Base-by-base conservation (phyloP, 1,140 invertebrate species). In the Drosophila teissieri region DNA sequence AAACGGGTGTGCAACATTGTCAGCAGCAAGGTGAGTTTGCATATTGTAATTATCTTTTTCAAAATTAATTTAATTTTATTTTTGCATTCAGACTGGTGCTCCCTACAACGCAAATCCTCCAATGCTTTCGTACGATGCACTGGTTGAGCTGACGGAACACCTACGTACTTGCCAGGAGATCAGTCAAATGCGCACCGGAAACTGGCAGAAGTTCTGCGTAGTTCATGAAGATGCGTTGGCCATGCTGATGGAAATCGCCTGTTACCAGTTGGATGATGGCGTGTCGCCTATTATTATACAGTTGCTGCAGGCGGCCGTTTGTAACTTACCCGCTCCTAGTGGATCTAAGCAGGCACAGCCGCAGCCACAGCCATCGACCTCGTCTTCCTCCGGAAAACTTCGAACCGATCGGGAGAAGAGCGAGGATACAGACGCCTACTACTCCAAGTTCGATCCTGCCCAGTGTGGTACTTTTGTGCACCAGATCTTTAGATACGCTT, bases 141-240 rank as follows among this genome's bases (percentile, higher is more conserved):
- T 99, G 4, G 97, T 99, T 4, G 96, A 97, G 67, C 93, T 99
- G 15, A 98, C 99, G 78, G 98, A 99, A 91, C 98, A 99, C 93
- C 93, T 99, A 51, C 99, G 98, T 93, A 96, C 96, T 15, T 98
- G 98, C 81, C 95, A 97, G 55, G 98, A 99, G 91, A 97, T 99
- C 65, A 97, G 98, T 19, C 95, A 95, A 14, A 96, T 95, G 76
- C 95, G 98, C n/a, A 97, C 97, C 0, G 95, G 96, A 58, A 99
- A 99, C 93, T 99, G 98, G 98, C 98, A 99, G 92, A 94, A 96
- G 80, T 98, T 97, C 92, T 99, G 98, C 91, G 92, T 95, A 11
- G 94, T 95, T 24, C 95, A 97, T 72, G 94, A 96, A 34, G 94
- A 95, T 77, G 95, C 97, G 0, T 93, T 99, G 42, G 93, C 95